phyloP scores from a whole-genome alignment of 1,140 invertebrate species.

The Ceratoteleas bidentatus region DNA sequence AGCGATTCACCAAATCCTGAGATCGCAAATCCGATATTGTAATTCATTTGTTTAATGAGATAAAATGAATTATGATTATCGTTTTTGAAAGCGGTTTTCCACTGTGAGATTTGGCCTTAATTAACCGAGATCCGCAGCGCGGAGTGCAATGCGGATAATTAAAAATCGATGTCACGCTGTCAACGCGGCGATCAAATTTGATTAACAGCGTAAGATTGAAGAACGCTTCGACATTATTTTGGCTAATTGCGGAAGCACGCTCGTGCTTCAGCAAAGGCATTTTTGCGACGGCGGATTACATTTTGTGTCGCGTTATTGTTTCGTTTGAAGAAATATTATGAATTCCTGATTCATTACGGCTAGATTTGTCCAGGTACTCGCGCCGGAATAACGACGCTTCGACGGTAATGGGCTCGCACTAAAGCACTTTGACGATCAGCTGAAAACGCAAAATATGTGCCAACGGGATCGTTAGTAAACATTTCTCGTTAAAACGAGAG shows the following conservation, averaged over 20 bases:
- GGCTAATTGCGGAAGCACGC: not conserved
- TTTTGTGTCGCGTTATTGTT: no score
- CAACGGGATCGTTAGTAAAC: constrained; percentile 1
- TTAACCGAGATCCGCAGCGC: constrained; percentile 11
- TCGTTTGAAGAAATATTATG: not conserved
- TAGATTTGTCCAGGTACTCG: not conserved
- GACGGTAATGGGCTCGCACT: not conserved
- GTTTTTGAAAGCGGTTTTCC: constrained; percentile 14
- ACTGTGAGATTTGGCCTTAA: constrained; percentile 23
- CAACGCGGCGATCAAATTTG: constrained; percentile 3
- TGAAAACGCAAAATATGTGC: constrained; percentile 2
- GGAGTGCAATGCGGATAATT: constrained; percentile 23
- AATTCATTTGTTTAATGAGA: not conserved
- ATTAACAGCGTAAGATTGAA: constrained; percentile 23
- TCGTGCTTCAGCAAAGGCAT: no score
- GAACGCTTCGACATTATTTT: not conserved
- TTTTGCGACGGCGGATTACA: no score
- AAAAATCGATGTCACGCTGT: constrained; percentile 21
- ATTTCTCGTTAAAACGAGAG: not conserved
- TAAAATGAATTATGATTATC: constrained; percentile 24
- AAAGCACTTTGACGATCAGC: not conserved
- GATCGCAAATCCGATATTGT: no score
- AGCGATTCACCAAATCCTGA: no score
- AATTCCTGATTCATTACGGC: not conserved
- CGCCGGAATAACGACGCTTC: not conserved